phyloP scores from a whole-genome alignment of 2,797 vertebrate genomes.

The Taenioides sp. region DNA sequence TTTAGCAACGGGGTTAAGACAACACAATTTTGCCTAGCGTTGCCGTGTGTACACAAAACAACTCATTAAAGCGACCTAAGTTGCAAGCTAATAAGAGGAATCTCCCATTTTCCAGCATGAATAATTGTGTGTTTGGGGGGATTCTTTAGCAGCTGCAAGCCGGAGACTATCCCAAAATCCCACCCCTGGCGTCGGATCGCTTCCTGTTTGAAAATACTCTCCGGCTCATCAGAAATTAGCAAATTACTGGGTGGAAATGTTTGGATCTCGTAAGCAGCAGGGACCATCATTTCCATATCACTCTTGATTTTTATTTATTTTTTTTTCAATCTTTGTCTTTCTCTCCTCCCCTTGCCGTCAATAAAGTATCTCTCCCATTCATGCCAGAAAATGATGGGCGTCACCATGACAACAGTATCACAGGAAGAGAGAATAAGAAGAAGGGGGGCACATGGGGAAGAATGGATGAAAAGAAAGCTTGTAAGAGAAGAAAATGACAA shows the following conservation, averaged over 20 bases:
- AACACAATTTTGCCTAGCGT: constrained; percentile 39
- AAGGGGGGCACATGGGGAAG: neutral
- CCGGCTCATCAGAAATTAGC: constrained; percentile 36
- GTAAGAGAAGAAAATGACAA: constrained; percentile 29
- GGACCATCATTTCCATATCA: constrained; percentile 58
- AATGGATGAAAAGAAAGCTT: constrained; percentile 35
- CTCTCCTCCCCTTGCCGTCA: constrained; percentile 70
- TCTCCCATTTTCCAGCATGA: constrained; percentile 43
- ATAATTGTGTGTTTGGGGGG: constrained; percentile 38
- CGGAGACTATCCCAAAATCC: constrained; percentile 36
- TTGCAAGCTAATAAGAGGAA: constrained; percentile 48
- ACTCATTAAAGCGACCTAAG: constrained; percentile 49
- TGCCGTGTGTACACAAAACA: constrained; percentile 42
- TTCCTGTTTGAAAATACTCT: constrained; percentile 29
- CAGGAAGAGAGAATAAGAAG: constrained; percentile 35
- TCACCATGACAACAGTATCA: constrained; percentile 85
- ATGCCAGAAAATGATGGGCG: constrained; percentile 81
- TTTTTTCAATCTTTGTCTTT: constrained; percentile 31
- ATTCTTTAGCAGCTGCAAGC: constrained; percentile 30
- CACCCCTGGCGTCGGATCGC: constrained; percentile 25
- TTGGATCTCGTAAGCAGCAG: constrained; percentile 46
- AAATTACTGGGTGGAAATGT: constrained; percentile 61
- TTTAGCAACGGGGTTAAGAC: constrained; percentile 17
- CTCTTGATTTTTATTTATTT: constrained; percentile 50
- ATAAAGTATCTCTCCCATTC: constrained; percentile 80